These are phyloP conservation scores for Spatulosminthurus flaviceps DNA, from an alignment of 2,888 invertebrate genomes.

Conservation along the genomic window DNA sequence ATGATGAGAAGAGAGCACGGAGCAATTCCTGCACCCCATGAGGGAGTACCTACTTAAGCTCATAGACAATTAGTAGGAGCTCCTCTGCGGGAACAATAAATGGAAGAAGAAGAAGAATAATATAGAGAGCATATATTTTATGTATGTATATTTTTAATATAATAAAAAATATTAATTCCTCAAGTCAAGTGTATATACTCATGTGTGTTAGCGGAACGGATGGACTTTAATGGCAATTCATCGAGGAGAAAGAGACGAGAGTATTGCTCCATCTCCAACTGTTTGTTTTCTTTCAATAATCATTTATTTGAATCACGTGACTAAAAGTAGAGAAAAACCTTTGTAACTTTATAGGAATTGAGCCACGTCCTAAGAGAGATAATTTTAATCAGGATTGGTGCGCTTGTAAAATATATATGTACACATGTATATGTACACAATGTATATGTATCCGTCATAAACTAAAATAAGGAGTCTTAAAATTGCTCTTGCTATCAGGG, in stretches of 20 bases:
- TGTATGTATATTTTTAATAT: too few species aligned
- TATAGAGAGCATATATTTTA: neutral
- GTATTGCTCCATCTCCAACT: neutral
- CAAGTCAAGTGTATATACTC: neutral
- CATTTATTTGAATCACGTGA: neutral
- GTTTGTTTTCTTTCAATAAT: neutral
- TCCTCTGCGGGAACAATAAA: too few species aligned
- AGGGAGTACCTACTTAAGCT: neutral
- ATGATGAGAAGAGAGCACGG: neutral
- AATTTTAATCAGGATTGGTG: too few species aligned
- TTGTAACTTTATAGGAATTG: too few species aligned
- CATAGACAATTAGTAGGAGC: neutral
- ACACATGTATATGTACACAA: too few species aligned
- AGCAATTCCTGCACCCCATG: neutral
- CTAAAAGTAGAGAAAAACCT: too few species aligned
- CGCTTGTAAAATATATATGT: too few species aligned
- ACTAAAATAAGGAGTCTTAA: neutral
- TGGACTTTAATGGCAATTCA: slow-evolving; percentile 2
- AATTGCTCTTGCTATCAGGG: slow-evolving; percentile 20
- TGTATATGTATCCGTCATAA: neutral
- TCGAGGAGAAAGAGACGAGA: slow-evolving; percentile 4
- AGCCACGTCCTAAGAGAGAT: too few species aligned
- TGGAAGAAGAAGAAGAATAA: too few species aligned
- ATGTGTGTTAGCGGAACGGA: slow-evolving; percentile 27
- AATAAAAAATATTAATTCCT: too few species aligned